phyloP scores from a whole-genome alignment of 2,113 vertebrate species.

The Caranx melampygus region DNA sequence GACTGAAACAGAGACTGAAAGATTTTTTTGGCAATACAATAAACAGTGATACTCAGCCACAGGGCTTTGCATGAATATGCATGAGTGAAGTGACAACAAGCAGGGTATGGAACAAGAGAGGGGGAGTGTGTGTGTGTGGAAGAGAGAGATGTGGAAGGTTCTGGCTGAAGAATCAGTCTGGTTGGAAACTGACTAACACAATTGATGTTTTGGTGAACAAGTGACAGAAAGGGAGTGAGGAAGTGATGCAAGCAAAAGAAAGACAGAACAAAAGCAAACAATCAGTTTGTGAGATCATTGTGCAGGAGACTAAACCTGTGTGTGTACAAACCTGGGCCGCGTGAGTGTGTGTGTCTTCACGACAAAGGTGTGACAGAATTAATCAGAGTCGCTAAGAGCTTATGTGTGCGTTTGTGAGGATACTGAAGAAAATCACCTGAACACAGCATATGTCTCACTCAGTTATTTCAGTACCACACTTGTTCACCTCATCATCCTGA shows the following conservation, averaged over 20 bases:
- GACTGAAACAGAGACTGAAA: background rate
- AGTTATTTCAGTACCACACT: background rate
- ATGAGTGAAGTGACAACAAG: constrained; percentile 44
- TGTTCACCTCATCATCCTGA: background rate
- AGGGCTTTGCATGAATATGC: constrained; percentile 52
- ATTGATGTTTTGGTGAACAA: constrained; percentile 17
- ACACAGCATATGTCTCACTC: background rate
- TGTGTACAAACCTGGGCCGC: background rate
- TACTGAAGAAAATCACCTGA: constrained; percentile 14
- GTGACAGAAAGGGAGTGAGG: constrained; percentile 41
- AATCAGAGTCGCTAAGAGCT: background rate
- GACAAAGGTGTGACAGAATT: constrained; percentile 36
- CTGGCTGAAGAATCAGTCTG: constrained; percentile 1
- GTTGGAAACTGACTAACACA: constrained; percentile 12
- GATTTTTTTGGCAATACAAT: constrained; percentile 44
- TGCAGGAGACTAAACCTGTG: constrained; percentile 36
- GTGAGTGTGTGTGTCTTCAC: constrained; percentile 2
- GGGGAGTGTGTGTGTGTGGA: background rate
- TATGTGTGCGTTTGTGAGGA: background rate
- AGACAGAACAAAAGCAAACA: constrained; percentile 45
- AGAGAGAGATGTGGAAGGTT: background rate
- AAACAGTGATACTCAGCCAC: constrained; percentile 41
- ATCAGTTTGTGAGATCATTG: constrained; percentile 44
- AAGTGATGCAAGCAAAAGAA: constrained; percentile 59
- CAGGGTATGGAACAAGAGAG: background rate